phyloP scores from a whole-genome alignment of 2,888 invertebrate genomes.

The Toxonevra muliebris region DNA sequence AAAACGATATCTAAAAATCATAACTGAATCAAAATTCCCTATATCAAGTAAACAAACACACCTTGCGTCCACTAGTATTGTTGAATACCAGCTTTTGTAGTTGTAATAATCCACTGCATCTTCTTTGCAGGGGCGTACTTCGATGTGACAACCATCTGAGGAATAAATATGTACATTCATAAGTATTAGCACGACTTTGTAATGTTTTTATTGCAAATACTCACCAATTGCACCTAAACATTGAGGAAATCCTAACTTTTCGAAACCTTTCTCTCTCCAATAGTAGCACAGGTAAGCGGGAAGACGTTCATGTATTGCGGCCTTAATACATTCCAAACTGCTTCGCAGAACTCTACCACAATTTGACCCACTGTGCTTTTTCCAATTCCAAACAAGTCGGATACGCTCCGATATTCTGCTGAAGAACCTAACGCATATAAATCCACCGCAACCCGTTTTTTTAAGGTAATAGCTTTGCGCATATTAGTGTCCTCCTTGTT shows the following conservation, averaged over 20 bases:
- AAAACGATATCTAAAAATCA: slow-evolving; percentile 12
- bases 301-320: slow-evolving; percentile 14
- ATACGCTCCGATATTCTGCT: no score
- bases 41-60: no score
- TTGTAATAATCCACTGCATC: slow-evolving; percentile 33
- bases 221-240: slow-evolving; percentile 28
- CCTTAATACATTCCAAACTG: slow-evolving; percentile 23
- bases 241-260: no score
- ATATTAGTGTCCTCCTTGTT: no score
- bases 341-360: slow-evolving; percentile 25
- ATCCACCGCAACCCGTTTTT: no score
- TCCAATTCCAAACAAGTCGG: slow-evolving; percentile 33
- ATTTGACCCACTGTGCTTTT: slow-evolving; percentile 28
- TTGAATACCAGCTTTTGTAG: slow-evolving; percentile 36
- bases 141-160: slow-evolving; percentile 32
- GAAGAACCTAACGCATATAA: no score
- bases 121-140: slow-evolving; percentile 25
- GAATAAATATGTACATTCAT: background rate
- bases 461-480: no score
- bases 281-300: slow-evolving; percentile 6
- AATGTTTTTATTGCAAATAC: slow-evolving; percentile 1
- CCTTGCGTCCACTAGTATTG: no score
- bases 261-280: slow-evolving; percentile 11
- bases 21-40: slow-evolving; percentile 20
- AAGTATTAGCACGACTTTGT: background rate